A percentile compares a stretch with the other conserved stretches of the same genome.
phyloP scores from a whole-genome alignment of 1,140 invertebrate species.

The Lordiphosa mommai region DNA sequence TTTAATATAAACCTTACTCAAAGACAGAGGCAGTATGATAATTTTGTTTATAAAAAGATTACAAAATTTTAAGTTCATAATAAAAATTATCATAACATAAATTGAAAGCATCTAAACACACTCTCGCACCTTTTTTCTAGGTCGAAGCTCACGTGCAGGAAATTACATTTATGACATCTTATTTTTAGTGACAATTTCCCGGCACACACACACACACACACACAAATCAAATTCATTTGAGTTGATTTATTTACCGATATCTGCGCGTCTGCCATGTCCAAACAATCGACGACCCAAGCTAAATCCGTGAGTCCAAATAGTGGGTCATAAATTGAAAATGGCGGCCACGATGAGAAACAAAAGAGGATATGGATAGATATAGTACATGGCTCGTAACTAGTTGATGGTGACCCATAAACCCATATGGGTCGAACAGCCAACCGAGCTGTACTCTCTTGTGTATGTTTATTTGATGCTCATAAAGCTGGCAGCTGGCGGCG shows the following conservation, averaged over 20 bases:
- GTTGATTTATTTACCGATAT: conserved; percentile 49
- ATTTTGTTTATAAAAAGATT: too few species aligned
- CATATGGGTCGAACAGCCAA: conserved; percentile 24
- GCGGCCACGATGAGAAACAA: conserved; percentile 6
- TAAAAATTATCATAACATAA: too few species aligned
- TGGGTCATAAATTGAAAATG: conserved; percentile 55
- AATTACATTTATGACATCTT: conserved; percentile 54
- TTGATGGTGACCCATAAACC: conserved; percentile 51
- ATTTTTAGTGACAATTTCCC: conserved; percentile 53
- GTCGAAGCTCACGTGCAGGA: conserved; percentile 13
- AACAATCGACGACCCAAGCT: conserved; percentile 4
- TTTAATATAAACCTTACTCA: too few species aligned
- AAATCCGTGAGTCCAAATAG: conserved; percentile 39
- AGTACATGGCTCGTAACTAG: conserved; percentile 20
- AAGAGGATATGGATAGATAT: conserved; percentile 19
- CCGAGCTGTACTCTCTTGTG: conserved; percentile 16
- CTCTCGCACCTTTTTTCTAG: neutral
- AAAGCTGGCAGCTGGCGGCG: conserved; percentile 19
- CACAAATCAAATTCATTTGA: conserved; percentile 48
- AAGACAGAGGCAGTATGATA: too few species aligned
- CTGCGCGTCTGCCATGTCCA: conserved; percentile 15
- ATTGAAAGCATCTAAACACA: too few species aligned
- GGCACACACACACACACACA: neutral
- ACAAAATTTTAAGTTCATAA: too few species aligned
- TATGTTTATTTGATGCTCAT: conserved; percentile 58